Evolutionary conservation across 2,888 invertebrate species (phyloP).

Genomic region (Scaptomyza reducta): DNA sequence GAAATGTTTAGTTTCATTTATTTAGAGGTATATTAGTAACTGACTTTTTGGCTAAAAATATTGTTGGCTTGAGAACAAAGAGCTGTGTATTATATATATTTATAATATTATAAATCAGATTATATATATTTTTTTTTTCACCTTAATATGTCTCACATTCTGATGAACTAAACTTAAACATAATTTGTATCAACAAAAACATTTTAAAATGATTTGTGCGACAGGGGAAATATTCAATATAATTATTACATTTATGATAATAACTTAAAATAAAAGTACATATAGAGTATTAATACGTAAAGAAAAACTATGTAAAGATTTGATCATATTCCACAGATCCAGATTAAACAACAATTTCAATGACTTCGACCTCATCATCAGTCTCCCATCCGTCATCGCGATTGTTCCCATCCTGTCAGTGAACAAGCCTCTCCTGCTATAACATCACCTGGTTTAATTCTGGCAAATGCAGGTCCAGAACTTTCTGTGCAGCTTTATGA

Average conservation of each 20-base stretch:
- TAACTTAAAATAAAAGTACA: background rate
- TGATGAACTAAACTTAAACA: background rate
- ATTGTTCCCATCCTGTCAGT: constrained; percentile 56
- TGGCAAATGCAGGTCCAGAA: constrained; percentile 55
- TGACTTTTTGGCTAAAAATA: constrained; percentile 50
- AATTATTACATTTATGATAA: background rate
- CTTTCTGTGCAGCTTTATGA: constrained; percentile 47
- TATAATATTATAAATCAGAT: background rate
- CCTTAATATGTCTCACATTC: constrained; percentile 24
- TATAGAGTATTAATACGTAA: background rate
- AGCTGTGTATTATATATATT: background rate
- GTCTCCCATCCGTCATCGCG: constrained; percentile 48
- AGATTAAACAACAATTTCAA: constrained; percentile 57
- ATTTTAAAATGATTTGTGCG: background rate
- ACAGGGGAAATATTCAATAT: background rate
- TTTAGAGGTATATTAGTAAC: constrained; percentile 47
- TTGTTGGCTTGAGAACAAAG: constrained; percentile 33
- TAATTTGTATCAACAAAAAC: no score
- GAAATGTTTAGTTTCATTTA: constrained; percentile 41
- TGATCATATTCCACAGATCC: constrained; percentile 36
- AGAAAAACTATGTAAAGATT: constrained; percentile 25
- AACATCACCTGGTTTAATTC: constrained; percentile 59
- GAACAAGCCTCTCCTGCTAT: constrained; percentile 74
- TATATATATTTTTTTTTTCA: constrained; percentile 12
- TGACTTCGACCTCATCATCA: constrained; percentile 61